These are phyloP conservation scores for Dolichomitus sp. DNA, from an alignment of 2,888 invertebrate species.

Conservation along the genomic window DNA sequence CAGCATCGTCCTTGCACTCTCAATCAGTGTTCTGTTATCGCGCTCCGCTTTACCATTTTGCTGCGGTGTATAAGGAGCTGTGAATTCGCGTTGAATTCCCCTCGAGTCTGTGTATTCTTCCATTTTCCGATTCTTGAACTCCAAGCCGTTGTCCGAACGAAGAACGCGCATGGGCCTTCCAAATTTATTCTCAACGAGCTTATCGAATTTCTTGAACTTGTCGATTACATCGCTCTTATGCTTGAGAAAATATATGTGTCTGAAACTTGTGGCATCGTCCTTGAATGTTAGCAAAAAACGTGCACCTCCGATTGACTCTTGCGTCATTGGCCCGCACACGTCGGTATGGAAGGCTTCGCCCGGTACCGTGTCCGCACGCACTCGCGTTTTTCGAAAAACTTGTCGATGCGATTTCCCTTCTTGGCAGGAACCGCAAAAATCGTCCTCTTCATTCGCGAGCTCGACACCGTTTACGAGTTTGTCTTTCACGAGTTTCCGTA, in stretches of 20 bases:
- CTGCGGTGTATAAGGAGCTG: constrained; percentile 20
- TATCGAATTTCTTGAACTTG: constrained; percentile 63
- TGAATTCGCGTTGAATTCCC: constrained; percentile 26
- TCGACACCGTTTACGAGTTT: no score
- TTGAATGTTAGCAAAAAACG: constrained; percentile 70
- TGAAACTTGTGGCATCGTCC: constrained; percentile 69
- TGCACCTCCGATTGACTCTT: constrained; percentile 69
- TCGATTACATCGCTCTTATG: constrained; percentile 62
- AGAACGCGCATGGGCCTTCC: constrained; percentile 36
- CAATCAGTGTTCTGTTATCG: constrained; percentile 18
- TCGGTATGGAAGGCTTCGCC: neutral
- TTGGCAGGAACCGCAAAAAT: neutral
- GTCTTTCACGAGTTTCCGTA: no score
- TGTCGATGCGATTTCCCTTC: neutral
- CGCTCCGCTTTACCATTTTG: constrained; percentile 26
- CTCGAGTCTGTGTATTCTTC: constrained; percentile 55
- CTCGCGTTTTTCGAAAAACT: neutral
- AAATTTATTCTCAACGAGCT: constrained; percentile 58
- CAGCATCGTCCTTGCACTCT: constrained; percentile 24
- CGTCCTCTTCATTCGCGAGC: no score
- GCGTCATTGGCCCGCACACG: neutral
- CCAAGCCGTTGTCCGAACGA: constrained; percentile 66
- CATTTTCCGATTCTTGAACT: constrained; percentile 49
- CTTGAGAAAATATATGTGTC: constrained; percentile 68
- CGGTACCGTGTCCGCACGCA: neutral